Conservation (phyloP, 2,797 vertebrate species). For the Esox masquinongy region DNA sequence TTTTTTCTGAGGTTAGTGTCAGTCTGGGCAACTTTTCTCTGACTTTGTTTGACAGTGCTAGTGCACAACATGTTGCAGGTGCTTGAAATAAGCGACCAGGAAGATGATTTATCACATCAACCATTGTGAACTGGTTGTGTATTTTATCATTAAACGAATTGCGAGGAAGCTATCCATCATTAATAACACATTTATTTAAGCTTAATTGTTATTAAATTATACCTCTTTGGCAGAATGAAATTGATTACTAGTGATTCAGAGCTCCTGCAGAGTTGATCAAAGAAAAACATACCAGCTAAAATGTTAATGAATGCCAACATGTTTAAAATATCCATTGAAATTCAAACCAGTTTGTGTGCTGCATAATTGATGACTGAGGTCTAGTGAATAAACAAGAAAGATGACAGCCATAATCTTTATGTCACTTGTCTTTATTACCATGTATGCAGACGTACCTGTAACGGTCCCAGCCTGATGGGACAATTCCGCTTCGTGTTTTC, state of each 20-base stretch:
- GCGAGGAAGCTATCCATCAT: neutral
- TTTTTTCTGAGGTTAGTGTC: constrained; percentile 31
- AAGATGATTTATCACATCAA: neutral
- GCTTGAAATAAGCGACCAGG: neutral
- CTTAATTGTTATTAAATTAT: neutral
- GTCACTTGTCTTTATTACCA: neutral
- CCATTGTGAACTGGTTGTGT: neutral
- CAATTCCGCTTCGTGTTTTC: too few relatives aligned
- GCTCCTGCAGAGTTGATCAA: neutral
- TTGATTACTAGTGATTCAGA: neutral
- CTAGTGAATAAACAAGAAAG: neutral
- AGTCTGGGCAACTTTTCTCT: neutral
- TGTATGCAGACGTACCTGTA: neutral
- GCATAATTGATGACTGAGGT: neutral
- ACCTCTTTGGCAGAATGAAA: neutral
- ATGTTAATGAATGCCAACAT: neutral
- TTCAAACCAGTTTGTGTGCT: neutral
- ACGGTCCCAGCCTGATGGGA: too few relatives aligned
- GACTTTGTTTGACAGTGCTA: neutral
- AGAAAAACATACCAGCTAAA: neutral
- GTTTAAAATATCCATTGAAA: neutral
- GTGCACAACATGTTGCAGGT: neutral
- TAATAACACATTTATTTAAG: neutral
- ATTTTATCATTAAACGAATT: neutral
- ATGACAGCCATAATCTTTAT: neutral